Evolutionary conservation across 2,888 invertebrate species (phyloP), one percentile per base, ranked within the genome.

Genomic region (Athetis lepigone): DNA sequence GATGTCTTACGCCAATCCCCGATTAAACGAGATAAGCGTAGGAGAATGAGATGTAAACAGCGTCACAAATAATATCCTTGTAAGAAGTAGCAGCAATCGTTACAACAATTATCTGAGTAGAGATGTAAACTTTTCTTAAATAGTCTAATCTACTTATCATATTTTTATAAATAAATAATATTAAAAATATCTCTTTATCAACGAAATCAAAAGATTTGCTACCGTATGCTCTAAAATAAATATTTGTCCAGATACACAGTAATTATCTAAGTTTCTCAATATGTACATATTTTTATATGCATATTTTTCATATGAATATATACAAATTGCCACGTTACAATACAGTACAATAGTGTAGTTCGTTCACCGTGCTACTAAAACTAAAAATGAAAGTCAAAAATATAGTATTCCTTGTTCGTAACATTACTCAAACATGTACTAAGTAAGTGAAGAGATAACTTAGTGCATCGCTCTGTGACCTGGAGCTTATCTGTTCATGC

Each of bases 381-480:
- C 25, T 25, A 25, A 25, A 29, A 29, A 29, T 16, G 21, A 23
- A 5, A n/a, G 16, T 39, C 13, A 5, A n/a, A 39, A 54, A 21
- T 13, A 16, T 36, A 42, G 33, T 49, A 27, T 36, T 42, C 25
- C 23, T 29, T n/a, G 39, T 39, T 40, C 45, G 16, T 33, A 45
- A n/a, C 8, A 62, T 58, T 25, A 39, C 4, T 67, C 11, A 40
- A 36, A 37, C 57, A 54, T 57, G 27, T 40, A 43, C 49, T 9
- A 36, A 4, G 36, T 25, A 21, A 50, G 9, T 19, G 18, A 5
- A 42, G 9, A 43, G 62, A 72, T 71, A 66, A 70, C 18, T 71
- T 40, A 56, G 60, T 66, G 61, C 66, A 56, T 57, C 47, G 52
- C 45, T 51, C 72, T 71, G n/a, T 71, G 71, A 71, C 72, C 71